A percentile compares a stretch with the other conserved stretches of the same genome.
Conservation (phyloP, 1,140 invertebrate genomes). For the Teleopsis dalmanni region DNA sequence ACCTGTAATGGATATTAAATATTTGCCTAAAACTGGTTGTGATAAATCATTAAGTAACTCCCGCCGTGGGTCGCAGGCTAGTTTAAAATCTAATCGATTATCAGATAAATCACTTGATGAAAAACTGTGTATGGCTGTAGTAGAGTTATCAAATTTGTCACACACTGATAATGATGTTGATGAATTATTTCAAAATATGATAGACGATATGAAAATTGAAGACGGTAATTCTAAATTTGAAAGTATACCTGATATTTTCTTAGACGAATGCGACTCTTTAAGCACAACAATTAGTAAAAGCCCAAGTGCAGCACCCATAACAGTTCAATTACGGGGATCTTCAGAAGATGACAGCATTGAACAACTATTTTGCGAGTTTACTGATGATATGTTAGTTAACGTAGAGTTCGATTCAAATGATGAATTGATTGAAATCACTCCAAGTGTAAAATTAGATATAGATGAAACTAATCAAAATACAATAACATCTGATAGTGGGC, state of each 20-base stretch:
- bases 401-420: constrained; percentile 41
- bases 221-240: not conserved
- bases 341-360: constrained; percentile 42
- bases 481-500: not conserved
- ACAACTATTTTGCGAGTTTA: constrained; percentile 30
- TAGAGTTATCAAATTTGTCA: not conserved
- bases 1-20: constrained; percentile 31
- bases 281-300: constrained; percentile 40
- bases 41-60: constrained; percentile 33
- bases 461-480: constrained; percentile 19
- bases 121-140: not conserved
- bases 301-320: constrained; percentile 33
- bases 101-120: constrained; percentile 8
- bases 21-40: constrained; percentile 35
- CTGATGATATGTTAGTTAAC: constrained; percentile 37
- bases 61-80: constrained; percentile 29
- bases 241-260: not conserved
- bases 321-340: constrained; percentile 30
- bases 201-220: not conserved
- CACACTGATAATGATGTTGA: not conserved
- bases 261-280: constrained; percentile 20
- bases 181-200: constrained; percentile 4
- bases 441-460: not conserved
- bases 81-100: constrained; percentile 14
- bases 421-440: constrained; percentile 31